Base-by-base conservation (phyloP, 2,113 vertebrate species). In the Ardeotis arabs region DNA sequence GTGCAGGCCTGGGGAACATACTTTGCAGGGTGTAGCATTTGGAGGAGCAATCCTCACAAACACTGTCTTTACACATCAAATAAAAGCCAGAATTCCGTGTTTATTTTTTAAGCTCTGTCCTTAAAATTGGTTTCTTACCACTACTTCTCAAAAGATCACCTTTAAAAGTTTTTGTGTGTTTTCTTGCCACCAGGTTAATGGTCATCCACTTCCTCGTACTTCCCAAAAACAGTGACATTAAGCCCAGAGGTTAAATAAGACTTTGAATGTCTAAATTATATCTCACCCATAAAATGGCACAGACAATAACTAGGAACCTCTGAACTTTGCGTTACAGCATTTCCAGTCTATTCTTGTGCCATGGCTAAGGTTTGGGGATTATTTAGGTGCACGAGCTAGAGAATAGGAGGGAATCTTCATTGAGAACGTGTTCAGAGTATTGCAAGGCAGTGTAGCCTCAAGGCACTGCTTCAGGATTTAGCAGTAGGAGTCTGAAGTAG, bases 51-150 rank as follows among this genome's bases (percentile, higher is more conserved):
- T 69, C 44, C 35, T 44, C 75, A 33, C 55, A 88, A 84, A 58
- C 50, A 18, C 39, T 50, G 31, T 55, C 69, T 96, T 92, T 91
- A 68, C 56, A 85, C 24, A 83, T 50, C 63, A 80, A 88, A 89
- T 89, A 91, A 76, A 93, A 96, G 87, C 12, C 74, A 89, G 70
- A 76, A 83, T 87, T 89, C 78, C 70, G 28, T 95, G 90, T 95
- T 89, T 97, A 58, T 95, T 94, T 96, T 69, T 39, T 85, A 87
- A 87, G 67, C 44, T 93, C 49, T 93, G 69, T 69, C 88, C 96
- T 97, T 90, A 87, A 68, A 64, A 29, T 74, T 76, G 84, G 88
- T 95, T 72, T 96, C 90, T 97, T 94, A 74, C 76, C 49, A 83
- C 76, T 3, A 5, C 73, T 95, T 94, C 59, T 92, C 60, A 60